phyloP scores from a whole-genome alignment of 2,113 vertebrate species.

The Dasypus novemcinctus region DNA sequence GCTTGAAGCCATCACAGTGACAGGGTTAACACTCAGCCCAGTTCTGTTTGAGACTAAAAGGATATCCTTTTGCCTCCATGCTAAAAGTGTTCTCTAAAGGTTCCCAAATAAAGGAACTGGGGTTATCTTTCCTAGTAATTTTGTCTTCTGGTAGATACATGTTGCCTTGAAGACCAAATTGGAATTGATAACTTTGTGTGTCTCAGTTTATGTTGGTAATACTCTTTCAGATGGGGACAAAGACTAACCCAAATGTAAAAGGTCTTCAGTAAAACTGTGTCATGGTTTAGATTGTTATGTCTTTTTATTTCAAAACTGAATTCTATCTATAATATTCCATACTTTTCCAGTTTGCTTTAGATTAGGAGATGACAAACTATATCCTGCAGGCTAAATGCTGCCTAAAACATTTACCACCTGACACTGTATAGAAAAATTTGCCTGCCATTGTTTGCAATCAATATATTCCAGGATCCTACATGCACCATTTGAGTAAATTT shows the following conservation, averaged over 20 bases:
- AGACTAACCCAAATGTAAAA: neutral
- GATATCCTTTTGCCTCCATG: neutral
- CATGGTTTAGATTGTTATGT: neutral
- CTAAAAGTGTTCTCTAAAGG: neutral
- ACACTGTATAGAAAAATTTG: neutral
- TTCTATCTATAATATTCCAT: neutral
- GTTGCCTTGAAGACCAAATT: neutral
- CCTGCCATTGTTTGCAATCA: neutral
- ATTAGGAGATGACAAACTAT: neutral
- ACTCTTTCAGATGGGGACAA: neutral
- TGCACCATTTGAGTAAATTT: neutral
- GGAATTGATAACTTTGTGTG: neutral
- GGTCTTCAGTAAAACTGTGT: neutral
- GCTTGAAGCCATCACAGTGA: too few species aligned
- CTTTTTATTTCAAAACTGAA: neutral
- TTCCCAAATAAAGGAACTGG: neutral
- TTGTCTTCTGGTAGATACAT: neutral
- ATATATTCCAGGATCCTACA: neutral
- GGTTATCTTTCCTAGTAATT: neutral
- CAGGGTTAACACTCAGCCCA: neutral
- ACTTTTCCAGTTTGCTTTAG: neutral
- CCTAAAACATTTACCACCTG: neutral
- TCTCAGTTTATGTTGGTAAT: neutral
- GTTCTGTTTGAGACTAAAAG: neutral
- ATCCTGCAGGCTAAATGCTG: neutral